Percentiles rank a stretch among this genome's conserved stretches.
Conservation (phyloP, 2,888 invertebrate species). For the Apodemia hepburni region DNA sequence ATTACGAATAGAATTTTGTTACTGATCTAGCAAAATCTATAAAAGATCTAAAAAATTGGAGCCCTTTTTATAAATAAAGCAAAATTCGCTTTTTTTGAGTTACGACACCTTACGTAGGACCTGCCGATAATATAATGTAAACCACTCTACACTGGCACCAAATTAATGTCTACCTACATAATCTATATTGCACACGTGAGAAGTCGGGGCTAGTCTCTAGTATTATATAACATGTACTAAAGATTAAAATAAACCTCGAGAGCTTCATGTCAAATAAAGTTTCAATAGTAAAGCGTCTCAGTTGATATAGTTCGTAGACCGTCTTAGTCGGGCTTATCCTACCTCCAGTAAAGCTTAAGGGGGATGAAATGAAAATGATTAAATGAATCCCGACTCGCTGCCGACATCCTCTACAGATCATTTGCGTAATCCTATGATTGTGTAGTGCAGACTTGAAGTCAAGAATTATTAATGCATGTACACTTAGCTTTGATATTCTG, state of each 20-base stretch:
- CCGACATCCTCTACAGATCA: constrained; percentile 18
- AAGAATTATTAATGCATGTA: constrained; percentile 11
- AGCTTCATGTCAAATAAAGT: not conserved
- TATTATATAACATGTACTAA: not conserved
- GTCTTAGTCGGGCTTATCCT: constrained; percentile 2
- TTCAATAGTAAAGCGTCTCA: constrained; percentile 19
- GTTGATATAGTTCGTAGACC: constrained; percentile 1
- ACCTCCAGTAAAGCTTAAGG: constrained; percentile 3
- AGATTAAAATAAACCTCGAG: not conserved
- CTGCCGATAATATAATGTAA: no score
- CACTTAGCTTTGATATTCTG: no score
- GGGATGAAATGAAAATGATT: constrained; percentile 22
- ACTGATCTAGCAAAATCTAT: no score
- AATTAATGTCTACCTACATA: no score
- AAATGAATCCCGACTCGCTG: constrained; percentile 21
- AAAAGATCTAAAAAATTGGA: no score
- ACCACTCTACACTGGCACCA: no score
- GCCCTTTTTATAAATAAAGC: no score
- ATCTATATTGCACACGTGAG: no score
- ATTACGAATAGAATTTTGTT: no score
- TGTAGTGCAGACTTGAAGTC: constrained; percentile 16
- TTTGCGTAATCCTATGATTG: constrained; percentile 23
- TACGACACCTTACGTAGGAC: no score
- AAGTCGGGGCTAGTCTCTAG: no score
- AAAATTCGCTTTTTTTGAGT: no score